Base-by-base conservation (phyloP, 1,140 invertebrate genomes). In the Drosophila nannoptera region DNA sequence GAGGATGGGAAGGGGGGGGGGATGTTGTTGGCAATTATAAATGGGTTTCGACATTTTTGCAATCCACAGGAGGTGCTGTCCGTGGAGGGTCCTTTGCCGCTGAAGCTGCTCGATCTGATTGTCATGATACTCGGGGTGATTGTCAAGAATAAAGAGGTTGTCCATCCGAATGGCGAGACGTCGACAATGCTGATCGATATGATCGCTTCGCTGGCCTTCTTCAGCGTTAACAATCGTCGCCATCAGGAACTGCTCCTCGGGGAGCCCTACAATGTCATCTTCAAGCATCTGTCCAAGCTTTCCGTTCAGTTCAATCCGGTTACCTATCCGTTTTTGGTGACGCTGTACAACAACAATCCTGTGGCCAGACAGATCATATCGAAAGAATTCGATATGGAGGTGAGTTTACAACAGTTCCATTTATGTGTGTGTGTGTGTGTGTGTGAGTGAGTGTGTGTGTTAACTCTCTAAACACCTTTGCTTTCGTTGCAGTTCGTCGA, bases 21-120 rank as follows among this genome's bases (percentile, higher is more conserved):
- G 22, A 42, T 60, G 29, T 36, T 77, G 65, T 76, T 77, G 77
- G 75, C 83, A 87, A 87, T 87, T 87, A 87, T 78, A 71, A 64
- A 58, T 54, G 56, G 7, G 32, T 45, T 22, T 22, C 14, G 11
- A 1, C 50, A n/a, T 9, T 31, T 35, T 5, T 29, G 7, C 35
- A n/a, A 49, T 40, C 33, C 67, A 92, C 91, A 98, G 96, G 94
- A 93, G 88, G 92, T 95, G n/a, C 90, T 98, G 8, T 95, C 95
- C 16, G 93, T 94, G 66, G 97, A 97, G 91, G 95, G 76, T 16
- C 80, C 95, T 0, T 93, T 96, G 42, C 96, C 94, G 14, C 90
- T 97, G 11, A 96, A 97, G 89, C 95, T 97, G 90, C 93, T 96
- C n/a, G 94, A 97, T 88, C 96, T 97, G 77, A 92, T 95, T 55